These are phyloP conservation scores for Microctonus brassicae DNA, from an alignment of 2,888 invertebrate species.

Conservation along the genomic window DNA sequence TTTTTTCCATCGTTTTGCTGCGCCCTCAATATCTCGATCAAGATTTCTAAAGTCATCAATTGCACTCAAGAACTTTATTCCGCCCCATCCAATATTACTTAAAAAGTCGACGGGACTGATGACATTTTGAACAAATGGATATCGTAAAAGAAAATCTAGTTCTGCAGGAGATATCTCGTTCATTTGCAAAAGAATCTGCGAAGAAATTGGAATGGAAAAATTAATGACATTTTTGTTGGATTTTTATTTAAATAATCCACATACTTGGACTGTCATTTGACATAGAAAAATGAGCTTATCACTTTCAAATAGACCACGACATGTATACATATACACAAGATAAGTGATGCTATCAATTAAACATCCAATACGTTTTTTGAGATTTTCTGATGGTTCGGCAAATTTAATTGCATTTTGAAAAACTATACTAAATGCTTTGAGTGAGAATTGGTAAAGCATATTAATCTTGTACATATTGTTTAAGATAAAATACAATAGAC, in stretches of 20 bases:
- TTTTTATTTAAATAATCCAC: not conserved
- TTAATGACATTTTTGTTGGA: not conserved
- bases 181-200: conserved; percentile 75
- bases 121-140: conserved; percentile 82
- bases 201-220: too few relatives aligned
- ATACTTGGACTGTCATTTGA: conserved; percentile 86
- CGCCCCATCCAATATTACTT: conserved; percentile 84
- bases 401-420: conserved; percentile 86
- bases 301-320: conserved; percentile 89
- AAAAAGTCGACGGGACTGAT: conserved; percentile 87
- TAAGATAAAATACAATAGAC: conserved; percentile 92
- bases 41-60: conserved; percentile 86
- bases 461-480: conserved; percentile 94
- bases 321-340: conserved; percentile 88
- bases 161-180: conserved; percentile 82
- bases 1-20: conserved; percentile 92
- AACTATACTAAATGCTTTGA: conserved; percentile 93
- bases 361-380: conserved; percentile 80
- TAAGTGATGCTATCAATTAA: conserved; percentile 91
- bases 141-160: conserved; percentile 89
- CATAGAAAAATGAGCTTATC: conserved; percentile 93
- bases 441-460: conserved; percentile 94
- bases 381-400: conserved; percentile 78
- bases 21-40: conserved; percentile 92
- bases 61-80: conserved; percentile 81